Evolutionary conservation across 2,113 vertebrate species (phyloP).

Genomic region (Ciconia boyciana): DNA sequence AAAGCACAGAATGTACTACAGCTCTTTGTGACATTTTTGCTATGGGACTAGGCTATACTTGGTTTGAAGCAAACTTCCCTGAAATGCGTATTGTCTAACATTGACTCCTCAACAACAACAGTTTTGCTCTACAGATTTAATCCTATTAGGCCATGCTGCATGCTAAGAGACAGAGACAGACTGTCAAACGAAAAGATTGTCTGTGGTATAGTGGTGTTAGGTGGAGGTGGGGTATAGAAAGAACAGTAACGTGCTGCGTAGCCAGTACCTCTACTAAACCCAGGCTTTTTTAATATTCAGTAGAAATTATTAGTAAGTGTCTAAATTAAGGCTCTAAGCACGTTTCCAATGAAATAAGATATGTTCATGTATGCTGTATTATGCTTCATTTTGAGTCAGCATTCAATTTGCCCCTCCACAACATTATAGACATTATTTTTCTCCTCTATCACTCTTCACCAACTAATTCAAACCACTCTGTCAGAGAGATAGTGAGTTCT

Average conservation of each 20-base stretch:
- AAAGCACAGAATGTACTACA: neutral
- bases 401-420: neutral
- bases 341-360: neutral
- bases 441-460: neutral
- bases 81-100: fast-evolving
- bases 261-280: neutral
- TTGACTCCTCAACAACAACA: neutral
- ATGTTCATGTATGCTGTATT: neutral
- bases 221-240: neutral
- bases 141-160: neutral
- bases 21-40: neutral
- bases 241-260: neutral
- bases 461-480: neutral
- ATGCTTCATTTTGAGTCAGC: neutral
- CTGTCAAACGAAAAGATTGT: neutral
- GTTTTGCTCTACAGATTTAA: neutral
- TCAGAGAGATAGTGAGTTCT: neutral
- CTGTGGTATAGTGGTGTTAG: neutral
- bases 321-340: neutral
- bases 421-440: neutral
- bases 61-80: neutral
- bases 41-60: neutral
- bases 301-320: neutral
- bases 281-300: neutral
- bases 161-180: neutral